Conservation (phyloP, 2,797 vertebrate genomes). For the Pseudochirops cupreus region DNA sequence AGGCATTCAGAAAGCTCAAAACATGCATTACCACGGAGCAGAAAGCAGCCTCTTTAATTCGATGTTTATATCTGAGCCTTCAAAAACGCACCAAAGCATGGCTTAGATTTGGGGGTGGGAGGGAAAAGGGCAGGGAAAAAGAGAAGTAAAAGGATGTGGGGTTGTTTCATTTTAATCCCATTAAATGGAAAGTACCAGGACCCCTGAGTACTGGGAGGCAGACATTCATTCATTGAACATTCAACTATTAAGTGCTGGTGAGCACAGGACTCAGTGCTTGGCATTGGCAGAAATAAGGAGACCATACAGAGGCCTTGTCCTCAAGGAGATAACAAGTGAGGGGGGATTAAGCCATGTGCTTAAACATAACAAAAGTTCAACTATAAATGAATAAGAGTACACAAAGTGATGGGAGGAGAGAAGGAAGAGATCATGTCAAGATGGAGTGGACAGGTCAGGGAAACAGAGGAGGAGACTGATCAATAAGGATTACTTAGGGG, state of each 20-base stretch:
- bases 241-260: not conserved
- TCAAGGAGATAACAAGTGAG: not conserved
- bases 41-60: not conserved
- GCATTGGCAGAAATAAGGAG: not conserved
- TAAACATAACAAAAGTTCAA: not conserved
- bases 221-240: not conserved
- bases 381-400: not conserved
- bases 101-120: not conserved
- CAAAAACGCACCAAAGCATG: not conserved
- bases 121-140: not conserved
- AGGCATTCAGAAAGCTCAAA: not conserved
- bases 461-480: not conserved
- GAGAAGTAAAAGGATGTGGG: not conserved
- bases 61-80: not conserved
- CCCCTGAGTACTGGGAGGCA: not conserved
- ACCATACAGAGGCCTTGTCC: not conserved
- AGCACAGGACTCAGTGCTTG: not conserved
- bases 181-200: not conserved
- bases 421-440: not conserved
- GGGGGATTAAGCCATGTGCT: not conserved
- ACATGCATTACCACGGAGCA: not conserved
- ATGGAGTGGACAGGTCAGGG: not conserved
- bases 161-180: not conserved
- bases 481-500: not conserved
- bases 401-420: not conserved